These are phyloP conservation scores for Andinoacara biseriatus DNA, from an alignment of 2,113 vertebrate species.

Conservation along the genomic window DNA sequence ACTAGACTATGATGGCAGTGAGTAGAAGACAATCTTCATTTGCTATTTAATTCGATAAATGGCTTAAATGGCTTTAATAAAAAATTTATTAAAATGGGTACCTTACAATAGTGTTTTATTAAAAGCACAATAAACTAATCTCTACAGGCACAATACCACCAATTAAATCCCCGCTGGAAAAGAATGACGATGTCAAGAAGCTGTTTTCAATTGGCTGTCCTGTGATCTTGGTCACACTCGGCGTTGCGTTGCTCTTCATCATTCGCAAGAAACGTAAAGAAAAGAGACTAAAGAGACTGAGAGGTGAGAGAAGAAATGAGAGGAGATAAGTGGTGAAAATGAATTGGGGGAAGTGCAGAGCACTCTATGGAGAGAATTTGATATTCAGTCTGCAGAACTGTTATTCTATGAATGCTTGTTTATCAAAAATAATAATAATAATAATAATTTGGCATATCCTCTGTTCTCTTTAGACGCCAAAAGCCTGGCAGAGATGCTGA, in stretches of 20 bases:
- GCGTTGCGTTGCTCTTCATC: conserved; percentile 92
- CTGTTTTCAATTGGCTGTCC: conserved; percentile 96
- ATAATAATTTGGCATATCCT: not conserved
- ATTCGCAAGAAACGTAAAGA: conserved; percentile 98
- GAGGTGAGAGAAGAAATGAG: conserved; percentile 82
- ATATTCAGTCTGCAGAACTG: not conserved
- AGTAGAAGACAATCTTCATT: conserved; percentile 69
- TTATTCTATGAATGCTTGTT: not conserved
- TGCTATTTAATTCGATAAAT: not conserved
- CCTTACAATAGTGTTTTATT: not conserved
- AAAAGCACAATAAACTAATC: not conserved
- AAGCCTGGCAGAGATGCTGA: conserved; percentile 98
- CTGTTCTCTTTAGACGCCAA: conserved; percentile 88
- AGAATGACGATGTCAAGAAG: conserved; percentile 95
- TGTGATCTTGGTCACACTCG: conserved; percentile 92
- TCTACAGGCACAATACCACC: conserved; percentile 92
- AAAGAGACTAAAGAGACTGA: conserved; percentile 92
- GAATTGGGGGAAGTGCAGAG: not conserved
- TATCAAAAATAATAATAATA: not conserved
- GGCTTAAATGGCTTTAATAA: not conserved
- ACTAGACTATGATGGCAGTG: conserved; percentile 96
- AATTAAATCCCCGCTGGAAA: conserved; percentile 94
- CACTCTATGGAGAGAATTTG: not conserved
- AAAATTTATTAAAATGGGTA: not conserved
- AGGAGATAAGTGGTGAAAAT: not conserved